Conservation (phyloP, 1,140 invertebrate genomes). For the Nasonia longicornis region DNA sequence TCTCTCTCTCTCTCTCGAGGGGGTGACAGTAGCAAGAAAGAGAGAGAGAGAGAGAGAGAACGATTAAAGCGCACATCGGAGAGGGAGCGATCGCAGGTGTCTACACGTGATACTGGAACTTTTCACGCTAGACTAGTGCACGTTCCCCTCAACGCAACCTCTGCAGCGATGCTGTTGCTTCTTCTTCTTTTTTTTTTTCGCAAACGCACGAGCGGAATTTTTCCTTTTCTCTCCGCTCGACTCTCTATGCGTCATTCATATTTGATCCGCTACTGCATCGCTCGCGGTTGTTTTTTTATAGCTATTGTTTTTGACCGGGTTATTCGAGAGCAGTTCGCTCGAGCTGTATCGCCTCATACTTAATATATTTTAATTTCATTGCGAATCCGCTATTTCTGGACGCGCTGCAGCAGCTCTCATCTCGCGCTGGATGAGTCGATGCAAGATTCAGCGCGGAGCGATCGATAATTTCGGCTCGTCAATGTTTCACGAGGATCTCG, state of each 20-base stretch:
- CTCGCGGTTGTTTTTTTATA: background rate
- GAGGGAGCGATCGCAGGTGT: constrained; percentile 2
- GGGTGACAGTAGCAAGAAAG: background rate
- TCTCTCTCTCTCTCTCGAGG: background rate
- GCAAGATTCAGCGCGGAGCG: constrained; percentile 27
- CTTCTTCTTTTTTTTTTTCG: background rate
- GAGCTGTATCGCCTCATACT: background rate
- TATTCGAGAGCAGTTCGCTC: background rate
- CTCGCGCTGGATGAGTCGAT: background rate
- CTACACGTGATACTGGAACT: constrained; percentile 34
- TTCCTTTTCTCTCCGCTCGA: background rate
- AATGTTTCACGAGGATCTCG: constrained; percentile 22
- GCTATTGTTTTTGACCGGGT: constrained; percentile 32
- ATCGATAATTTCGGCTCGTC: constrained; percentile 18
- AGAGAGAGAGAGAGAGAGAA: background rate
- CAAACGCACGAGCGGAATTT: background rate
- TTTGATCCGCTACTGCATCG: background rate
- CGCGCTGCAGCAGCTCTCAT: background rate
- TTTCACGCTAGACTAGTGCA: constrained; percentile 14
- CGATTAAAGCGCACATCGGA: background rate
- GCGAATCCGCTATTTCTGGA: constrained; percentile 34
- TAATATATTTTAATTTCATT: constrained; percentile 35
- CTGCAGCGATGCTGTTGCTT: background rate
- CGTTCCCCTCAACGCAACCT: background rate
- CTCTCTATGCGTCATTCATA: background rate